Evolutionary conservation across 2,113 vertebrate species (phyloP).

Genomic region (Dicaeum eximium): DNA sequence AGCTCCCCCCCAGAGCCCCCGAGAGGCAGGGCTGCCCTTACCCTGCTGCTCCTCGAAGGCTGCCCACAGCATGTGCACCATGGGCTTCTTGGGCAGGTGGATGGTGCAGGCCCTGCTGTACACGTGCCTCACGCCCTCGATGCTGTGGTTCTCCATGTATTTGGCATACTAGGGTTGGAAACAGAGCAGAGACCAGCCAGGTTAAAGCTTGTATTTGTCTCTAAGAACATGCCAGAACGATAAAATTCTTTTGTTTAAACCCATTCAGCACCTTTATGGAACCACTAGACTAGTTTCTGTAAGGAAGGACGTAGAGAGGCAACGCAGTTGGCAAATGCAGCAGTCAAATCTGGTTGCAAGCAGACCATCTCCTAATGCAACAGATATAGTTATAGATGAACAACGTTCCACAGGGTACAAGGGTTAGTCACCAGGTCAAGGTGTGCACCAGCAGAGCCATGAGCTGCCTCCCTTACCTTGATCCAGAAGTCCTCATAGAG

Average conservation of each 20-base stretch:
- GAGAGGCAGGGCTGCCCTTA: conserved; percentile 50
- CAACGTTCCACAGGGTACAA: conserved; percentile 98
- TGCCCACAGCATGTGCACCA: conserved; percentile 94
- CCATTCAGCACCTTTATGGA: conserved; percentile 99
- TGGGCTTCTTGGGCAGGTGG: conserved; percentile 93
- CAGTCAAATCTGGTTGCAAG: conserved; percentile 99
- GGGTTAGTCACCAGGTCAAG: conserved; percentile 93
- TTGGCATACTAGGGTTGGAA: conserved; percentile 94
- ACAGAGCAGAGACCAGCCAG: conserved; percentile 70
- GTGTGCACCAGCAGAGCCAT: conserved; percentile 71
- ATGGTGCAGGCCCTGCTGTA: conserved; percentile 95
- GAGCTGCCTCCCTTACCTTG: conserved; percentile 84
- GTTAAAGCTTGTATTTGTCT: conserved; percentile 72
- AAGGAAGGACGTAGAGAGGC: conserved; percentile 99
- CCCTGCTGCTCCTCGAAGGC: conserved; percentile 98
- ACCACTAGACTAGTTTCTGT: conserved; percentile 99
- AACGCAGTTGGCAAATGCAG: conserved; percentile 99
- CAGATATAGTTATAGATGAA: conserved; percentile 99
- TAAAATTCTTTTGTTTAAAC: conserved; percentile 99
- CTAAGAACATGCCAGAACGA: conserved; percentile 95
- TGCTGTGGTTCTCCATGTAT: conserved; percentile 98
- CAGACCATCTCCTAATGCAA: conserved; percentile 99
- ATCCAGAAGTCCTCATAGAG: conserved; percentile 99
- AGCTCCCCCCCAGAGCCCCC: neutral
- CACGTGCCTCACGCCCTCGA: conserved; percentile 91